phyloP scores from a whole-genome alignment of 2,797 vertebrate genomes.

The Pseudochaenichthys georgianus region DNA sequence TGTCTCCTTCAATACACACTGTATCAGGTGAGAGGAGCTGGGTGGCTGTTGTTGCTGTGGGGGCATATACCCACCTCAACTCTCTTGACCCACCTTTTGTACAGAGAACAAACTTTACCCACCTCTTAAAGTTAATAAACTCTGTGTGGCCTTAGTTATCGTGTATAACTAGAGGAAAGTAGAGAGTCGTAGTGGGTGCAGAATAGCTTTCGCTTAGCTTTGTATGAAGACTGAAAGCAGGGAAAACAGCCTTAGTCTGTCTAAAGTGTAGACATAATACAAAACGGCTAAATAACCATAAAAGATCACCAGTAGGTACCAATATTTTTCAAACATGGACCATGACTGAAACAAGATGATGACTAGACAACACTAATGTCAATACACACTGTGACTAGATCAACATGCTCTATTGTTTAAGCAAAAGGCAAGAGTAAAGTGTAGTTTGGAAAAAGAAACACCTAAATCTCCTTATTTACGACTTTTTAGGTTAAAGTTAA shows the following conservation, averaged over 20 bases:
- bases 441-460: no score
- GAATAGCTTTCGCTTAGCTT: not conserved
- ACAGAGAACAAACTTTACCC: not conserved
- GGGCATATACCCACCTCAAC: not conserved
- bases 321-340: not conserved
- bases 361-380: no score
- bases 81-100: slow-evolving; percentile 19
- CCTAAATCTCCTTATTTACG: no score
- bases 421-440: no score
- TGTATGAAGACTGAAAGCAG: not conserved
- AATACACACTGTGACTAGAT: no score
- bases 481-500: no score
- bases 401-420: no score
- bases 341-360: no score
- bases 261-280: no score
- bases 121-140: slow-evolving; percentile 6
- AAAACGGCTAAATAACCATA: no score
- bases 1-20: slow-evolving; percentile 50
- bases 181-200: not conserved
- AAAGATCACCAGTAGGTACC: not conserved
- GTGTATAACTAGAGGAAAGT: not conserved
- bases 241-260: not conserved
- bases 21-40: slow-evolving; percentile 6
- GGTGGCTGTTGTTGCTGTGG: slow-evolving; percentile 5
- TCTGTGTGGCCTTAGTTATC: not conserved